Base-by-base conservation (phyloP, 2,888 invertebrate species). In the Microctonus aethiopoides region DNA sequence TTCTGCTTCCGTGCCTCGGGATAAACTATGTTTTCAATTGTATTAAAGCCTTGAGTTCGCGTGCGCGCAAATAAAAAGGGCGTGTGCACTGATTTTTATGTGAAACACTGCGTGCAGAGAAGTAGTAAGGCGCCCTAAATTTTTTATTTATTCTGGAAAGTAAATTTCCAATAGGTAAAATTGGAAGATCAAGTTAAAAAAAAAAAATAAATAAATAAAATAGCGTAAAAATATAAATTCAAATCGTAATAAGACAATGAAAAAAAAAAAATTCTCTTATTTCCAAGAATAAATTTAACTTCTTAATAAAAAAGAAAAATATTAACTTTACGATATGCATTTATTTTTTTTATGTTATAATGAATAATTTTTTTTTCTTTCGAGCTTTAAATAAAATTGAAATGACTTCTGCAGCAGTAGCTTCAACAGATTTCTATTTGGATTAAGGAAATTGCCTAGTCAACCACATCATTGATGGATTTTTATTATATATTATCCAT, bases 21-120 rank as follows among this genome's bases (percentile, higher is more conserved):
- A 75, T 77, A 75, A 75, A 72, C 75, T 73, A 74, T 70, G 72
- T 75, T 76, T 77, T 77, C 76, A 77, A 77, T 77, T 76, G 75
- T 74, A 75, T 76, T 75, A 77, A 77, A 76, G 74, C 76, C 52
- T 54, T 57, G 41, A 16, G 32, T 36, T 32, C 26, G 46, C 46
- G 46, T 46, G 46, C 46, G 16, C 46, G 46, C 16, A 46, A 46
- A 46, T 46, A 46, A 46, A 46, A 46, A 46, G 20, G 46, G 46
- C 46, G 46, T 46, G 16, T 46, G 16, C 46, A n/a, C 16, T 46
- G 46, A 46, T 46, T 46, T 39, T 46, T 16, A 46, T 16, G n/a
- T 46, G n/a, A 5, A 46, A 7, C 16, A 46, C 46, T 16, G 46
- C 20, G 16, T 46, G 46, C 16, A 16, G 46, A n/a, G 3, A n/a